Percentiles rank a stretch among this genome's conserved stretches.
Evolutionary conservation across 2,888 invertebrate species (phyloP).

Genomic region (Cheilosia grossa): DNA sequence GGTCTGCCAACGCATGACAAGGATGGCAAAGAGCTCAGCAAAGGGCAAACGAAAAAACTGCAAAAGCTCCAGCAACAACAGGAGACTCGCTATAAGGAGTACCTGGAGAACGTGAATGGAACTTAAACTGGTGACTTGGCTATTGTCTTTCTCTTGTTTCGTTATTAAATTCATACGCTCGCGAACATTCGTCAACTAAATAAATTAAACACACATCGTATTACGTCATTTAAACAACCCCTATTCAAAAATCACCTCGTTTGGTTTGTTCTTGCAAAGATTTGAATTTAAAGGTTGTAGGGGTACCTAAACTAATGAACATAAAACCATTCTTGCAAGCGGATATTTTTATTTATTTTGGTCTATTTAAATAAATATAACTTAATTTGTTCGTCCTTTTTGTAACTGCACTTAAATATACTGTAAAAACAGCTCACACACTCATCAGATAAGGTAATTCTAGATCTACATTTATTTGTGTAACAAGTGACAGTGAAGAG

Average conservation of each 20-base stretch:
- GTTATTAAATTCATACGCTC: constrained; percentile 14
- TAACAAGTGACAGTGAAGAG: not conserved
- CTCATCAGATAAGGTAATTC: too few species aligned
- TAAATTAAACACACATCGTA: constrained; percentile 7
- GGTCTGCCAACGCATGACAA: constrained; percentile 96
- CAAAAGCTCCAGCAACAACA: constrained; percentile 94
- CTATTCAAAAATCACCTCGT: not conserved
- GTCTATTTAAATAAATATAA: not conserved
- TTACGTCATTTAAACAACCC: not conserved
- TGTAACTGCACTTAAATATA: not conserved
- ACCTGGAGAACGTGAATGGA: constrained; percentile 83
- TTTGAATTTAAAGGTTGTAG: not conserved
- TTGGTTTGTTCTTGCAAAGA: constrained; percentile 20
- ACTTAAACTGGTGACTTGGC: constrained; percentile 41
- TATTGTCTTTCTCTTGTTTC: not conserved
- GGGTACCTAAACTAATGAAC: not conserved
- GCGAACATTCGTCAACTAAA: constrained; percentile 14
- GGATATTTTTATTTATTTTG: not conserved
- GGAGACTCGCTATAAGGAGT: constrained; percentile 94
- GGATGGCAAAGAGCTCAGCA: constrained; percentile 95
- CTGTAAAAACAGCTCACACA: too few species aligned
- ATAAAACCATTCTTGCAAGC: not conserved
- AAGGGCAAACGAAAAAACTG: constrained; percentile 94
- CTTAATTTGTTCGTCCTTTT: not conserved
- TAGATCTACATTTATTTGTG: not conserved